Base-by-base conservation (phyloP, 2,113 vertebrate genomes). In the Cephalopterus ornatus region DNA sequence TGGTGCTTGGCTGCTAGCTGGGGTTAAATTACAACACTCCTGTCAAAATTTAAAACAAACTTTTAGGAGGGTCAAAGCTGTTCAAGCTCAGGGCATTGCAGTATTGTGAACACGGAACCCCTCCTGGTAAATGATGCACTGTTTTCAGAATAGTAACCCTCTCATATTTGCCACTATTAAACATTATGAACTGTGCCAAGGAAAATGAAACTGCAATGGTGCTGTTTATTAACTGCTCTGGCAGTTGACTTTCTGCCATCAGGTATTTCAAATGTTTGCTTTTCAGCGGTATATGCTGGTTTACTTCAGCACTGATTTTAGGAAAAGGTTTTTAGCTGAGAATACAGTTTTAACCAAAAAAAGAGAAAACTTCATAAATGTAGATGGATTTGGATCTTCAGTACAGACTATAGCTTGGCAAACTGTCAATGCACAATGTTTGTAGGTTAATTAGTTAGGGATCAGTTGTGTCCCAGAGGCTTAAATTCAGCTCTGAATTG, bases 381-480 rank as follows among this genome's bases (percentile, higher is more conserved):
- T 77, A 77, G 70, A 76, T 73, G 11, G 35, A 89, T 89, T 95
- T 91, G 28, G 14, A n/a, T 88, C 35, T 85, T 77, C 67, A 35
- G 4, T 44, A 37, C 27, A 76, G 33, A 73, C 18, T 50, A 18
- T 70, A 76, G 5, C 63, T 86, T 88, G 61, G 82, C 68, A 96
- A 88, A 86, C 13, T 84, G 20, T 81, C 85, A 87, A 44, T 42
- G 47, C 22, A 65, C 32, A 67, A 88, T 78, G 39, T 92, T 97
- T 97, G 47, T 95, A 94, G 95, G 96, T 95, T 96, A 96, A 96
- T 97, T 97, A 95, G 56, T 96, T 56, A 81, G 95, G 93, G 92
- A 96, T 86, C 82, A 30, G 28, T 91, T 86, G 8, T 71, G 65
- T 89, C 96, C 96, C 93, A 92, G 72, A 96, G 85, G 92, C 47